Conservation (phyloP, 2,888 invertebrate species). For the Temnothorax rugatulus region DNA sequence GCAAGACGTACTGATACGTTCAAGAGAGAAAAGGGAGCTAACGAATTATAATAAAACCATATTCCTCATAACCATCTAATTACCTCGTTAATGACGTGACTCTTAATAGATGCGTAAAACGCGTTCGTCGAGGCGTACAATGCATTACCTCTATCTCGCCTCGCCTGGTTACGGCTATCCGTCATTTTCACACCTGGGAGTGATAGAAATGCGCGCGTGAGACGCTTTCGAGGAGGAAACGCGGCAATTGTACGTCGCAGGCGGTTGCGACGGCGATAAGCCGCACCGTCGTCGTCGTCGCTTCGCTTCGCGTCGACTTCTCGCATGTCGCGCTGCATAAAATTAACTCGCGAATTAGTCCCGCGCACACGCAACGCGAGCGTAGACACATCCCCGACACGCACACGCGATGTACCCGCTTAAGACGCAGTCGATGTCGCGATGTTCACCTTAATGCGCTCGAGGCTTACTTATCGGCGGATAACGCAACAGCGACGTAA, state of each 20-base stretch:
- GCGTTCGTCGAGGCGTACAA: slow-evolving; percentile 39
- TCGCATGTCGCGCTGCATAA: slow-evolving; percentile 69
- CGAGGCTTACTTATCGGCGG: slow-evolving; percentile 41
- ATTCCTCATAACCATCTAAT: slow-evolving; percentile 39
- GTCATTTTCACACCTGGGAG: slow-evolving; percentile 75
- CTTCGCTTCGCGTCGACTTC: slow-evolving; percentile 57
- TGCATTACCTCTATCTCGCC: slow-evolving; percentile 31
- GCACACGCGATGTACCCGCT: slow-evolving; percentile 10
- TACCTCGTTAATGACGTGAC: slow-evolving; percentile 23
- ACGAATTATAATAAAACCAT: not conserved
- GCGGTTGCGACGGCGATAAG: slow-evolving; percentile 61
- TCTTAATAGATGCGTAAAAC: slow-evolving; percentile 42
- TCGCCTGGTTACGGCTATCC: slow-evolving; percentile 61
- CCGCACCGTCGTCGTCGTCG: slow-evolving; percentile 59
- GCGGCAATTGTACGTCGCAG: slow-evolving; percentile 56
- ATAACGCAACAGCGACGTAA: slow-evolving; percentile 13
- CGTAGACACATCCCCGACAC: slow-evolving; percentile 39
- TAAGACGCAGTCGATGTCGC: not conserved
- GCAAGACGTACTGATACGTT: not conserved
- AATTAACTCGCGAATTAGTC: slow-evolving; percentile 66
- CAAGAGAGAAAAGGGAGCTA: not conserved
- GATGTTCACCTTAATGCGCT: slow-evolving; percentile 15
- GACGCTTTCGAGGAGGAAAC: slow-evolving; percentile 59
- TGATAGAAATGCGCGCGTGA: slow-evolving; percentile 34
- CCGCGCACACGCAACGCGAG: slow-evolving; percentile 44